These are phyloP conservation scores for Nymphalis polychloros DNA, from an alignment of 2,888 invertebrate species.

Conservation along the genomic window DNA sequence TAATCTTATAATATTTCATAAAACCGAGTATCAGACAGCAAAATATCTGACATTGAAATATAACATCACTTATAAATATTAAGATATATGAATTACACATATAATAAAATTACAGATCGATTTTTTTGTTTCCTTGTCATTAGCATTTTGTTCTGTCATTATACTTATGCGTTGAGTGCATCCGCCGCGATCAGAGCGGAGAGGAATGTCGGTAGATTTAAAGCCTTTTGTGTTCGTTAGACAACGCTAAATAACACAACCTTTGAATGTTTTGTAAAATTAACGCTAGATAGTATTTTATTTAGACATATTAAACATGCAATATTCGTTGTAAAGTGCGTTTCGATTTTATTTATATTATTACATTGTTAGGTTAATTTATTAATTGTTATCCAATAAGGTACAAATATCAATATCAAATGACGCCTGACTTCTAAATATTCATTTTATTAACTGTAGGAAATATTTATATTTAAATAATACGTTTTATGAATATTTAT, in stretches of 20 bases:
- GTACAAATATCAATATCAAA: too few relatives aligned
- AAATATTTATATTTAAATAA: too few relatives aligned
- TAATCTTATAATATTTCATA: too few relatives aligned
- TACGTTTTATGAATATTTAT: too few relatives aligned
- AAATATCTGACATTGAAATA: background rate
- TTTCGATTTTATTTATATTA: background rate
- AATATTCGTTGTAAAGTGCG: background rate
- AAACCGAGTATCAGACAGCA: too few relatives aligned
- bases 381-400: too few relatives aligned
- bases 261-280: conserved; percentile 28
- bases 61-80: background rate
- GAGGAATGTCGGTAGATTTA: conserved; percentile 68
- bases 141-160: conserved; percentile 17
- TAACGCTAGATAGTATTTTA: conserved; percentile 1
- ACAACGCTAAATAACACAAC: conserved; percentile 41
- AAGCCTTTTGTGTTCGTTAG: conserved; percentile 58
- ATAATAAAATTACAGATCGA: background rate
- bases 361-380: too few relatives aligned
- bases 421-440: too few relatives aligned
- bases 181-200: conserved; percentile 51
- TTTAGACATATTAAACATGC: background rate
- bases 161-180: conserved; percentile 42
- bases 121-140: conserved; percentile 17
- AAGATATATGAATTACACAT: background rate
- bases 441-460: too few relatives aligned